Evolutionary conservation across 2,888 invertebrate species (phyloP).

Genomic region (Brachyptera risi): DNA sequence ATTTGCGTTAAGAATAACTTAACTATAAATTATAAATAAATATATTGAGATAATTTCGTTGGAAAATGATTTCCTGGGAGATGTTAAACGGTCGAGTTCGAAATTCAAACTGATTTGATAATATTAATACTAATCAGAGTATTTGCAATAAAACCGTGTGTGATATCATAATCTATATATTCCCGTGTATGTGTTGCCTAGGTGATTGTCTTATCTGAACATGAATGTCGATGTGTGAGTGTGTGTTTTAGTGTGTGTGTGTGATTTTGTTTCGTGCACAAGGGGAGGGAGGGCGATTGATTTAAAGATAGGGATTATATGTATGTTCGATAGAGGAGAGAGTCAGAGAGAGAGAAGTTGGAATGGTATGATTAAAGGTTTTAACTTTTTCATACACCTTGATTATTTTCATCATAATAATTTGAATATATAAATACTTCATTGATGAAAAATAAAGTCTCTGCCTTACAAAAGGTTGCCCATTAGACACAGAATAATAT

Average conservation of each 20-base stretch:
- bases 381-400: too few species aligned
- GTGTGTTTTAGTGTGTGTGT: not conserved
- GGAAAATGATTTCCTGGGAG: not conserved
- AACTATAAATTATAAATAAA: not conserved
- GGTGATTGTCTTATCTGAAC: conserved; percentile 6
- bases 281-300: not conserved
- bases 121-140: conserved; percentile 5
- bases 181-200: not conserved
- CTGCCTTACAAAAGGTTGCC: too few species aligned
- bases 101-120: conserved; percentile 11
- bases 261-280: not conserved
- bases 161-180: not conserved
- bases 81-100: not conserved
- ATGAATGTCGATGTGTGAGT: too few species aligned
- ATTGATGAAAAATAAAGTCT: too few species aligned
- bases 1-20: not conserved
- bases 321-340: not conserved
- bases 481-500: too few species aligned
- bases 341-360: not conserved
- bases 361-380: not conserved
- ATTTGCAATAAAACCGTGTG: not conserved
- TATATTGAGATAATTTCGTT: not conserved
- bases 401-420: too few species aligned
- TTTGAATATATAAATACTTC: too few species aligned
- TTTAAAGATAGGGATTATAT: not conserved